Percentiles rank a stretch among this genome's conserved stretches.
Evolutionary conservation across 2,888 invertebrate species (phyloP).

Genomic region (Orchesellides sinensis): DNA sequence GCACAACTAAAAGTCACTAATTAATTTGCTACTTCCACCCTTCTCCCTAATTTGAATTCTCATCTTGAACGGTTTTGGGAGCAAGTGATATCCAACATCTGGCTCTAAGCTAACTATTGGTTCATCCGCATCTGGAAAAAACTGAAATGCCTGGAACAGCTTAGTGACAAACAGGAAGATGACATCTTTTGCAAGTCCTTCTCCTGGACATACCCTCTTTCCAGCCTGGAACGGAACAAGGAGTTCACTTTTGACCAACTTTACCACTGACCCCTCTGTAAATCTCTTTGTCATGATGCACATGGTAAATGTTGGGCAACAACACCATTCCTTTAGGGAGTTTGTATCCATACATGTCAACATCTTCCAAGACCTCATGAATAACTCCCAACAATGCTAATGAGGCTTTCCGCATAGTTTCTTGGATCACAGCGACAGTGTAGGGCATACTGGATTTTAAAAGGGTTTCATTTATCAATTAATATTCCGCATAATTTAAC

Average conservation of each 20-base stretch:
- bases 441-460: conserved; percentile 31
- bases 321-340: neutral
- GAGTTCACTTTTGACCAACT: neutral
- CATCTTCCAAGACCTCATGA: neutral
- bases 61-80: no score
- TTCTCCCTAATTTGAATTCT: no score
- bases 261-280: neutral
- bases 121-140: neutral
- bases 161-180: conserved; percentile 53
- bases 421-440: conserved; percentile 10
- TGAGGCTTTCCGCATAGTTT: neutral
- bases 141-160: conserved; percentile 40
- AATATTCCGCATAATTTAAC: no score
- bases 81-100: no score
- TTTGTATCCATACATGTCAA: neutral
- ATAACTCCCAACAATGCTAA: neutral
- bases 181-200: conserved; percentile 39
- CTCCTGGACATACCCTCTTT: conserved; percentile 41
- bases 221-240: conserved; percentile 11
- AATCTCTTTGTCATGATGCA: neutral
- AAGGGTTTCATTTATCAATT: no score
- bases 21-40: no score
- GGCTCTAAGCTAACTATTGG: neutral
- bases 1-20: no score
- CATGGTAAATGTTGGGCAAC: neutral